Evolutionary conservation across 2,888 invertebrate genomes (phyloP).

Genomic region (Trissolcus brochymenae): DNA sequence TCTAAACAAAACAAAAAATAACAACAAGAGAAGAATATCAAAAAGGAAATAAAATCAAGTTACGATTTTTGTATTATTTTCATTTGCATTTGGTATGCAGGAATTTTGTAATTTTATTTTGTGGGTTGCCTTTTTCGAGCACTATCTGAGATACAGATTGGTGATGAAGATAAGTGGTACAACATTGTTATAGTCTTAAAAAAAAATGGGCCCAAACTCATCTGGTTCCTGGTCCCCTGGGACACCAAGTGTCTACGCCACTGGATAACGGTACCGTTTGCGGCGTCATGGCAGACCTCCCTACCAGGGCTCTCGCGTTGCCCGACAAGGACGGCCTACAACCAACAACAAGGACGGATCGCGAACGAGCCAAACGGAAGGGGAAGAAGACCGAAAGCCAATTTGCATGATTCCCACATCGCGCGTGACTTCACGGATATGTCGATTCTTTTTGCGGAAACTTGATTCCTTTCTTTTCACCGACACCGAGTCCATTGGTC

Average conservation of each 20-base stretch:
- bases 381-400: slow-evolving; percentile 54
- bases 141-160: too few species aligned
- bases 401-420: slow-evolving; percentile 69
- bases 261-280: slow-evolving; percentile 73
- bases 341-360: slow-evolving; percentile 64
- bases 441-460: slow-evolving; percentile 61
- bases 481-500: slow-evolving; percentile 11
- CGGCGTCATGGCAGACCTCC: slow-evolving; percentile 68
- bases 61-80: too few species aligned
- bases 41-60: too few species aligned
- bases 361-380: slow-evolving; percentile 44
- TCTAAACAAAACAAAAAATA: too few species aligned
- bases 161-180: slow-evolving; percentile 70
- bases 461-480: slow-evolving; percentile 33
- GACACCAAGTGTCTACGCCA: slow-evolving; percentile 64
- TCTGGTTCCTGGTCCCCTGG: slow-evolving; percentile 41
- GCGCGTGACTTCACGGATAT: slow-evolving; percentile 65
- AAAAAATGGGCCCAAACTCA: slow-evolving; percentile 58
- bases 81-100: too few species aligned
- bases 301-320: slow-evolving; percentile 54
- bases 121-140: too few species aligned
- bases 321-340: slow-evolving; percentile 58
- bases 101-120: too few species aligned
- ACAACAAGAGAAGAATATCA: too few species aligned
- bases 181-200: slow-evolving; percentile 69